Evolutionary conservation across 2,797 vertebrate species (phyloP), one percentile per base, ranked within the genome.

Genomic region (Oreortyx pictus): DNA sequence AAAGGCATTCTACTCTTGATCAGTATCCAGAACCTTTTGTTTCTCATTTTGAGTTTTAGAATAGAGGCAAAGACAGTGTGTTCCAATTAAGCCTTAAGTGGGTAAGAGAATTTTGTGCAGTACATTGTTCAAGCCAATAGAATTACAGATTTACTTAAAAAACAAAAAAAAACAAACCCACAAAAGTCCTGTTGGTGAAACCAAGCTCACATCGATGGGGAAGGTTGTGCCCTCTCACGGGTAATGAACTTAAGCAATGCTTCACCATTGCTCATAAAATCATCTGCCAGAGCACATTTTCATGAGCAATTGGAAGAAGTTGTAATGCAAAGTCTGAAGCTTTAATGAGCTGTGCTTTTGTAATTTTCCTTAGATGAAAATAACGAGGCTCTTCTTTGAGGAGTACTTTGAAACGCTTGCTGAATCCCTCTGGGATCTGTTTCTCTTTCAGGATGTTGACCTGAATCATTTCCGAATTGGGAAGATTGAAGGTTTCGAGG

Each of bases 401-500:
- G 23, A 59, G 11, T 72, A 24, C 72, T 91, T 62, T 90, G 23
- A 66, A 64, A 61, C 41, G 20, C 1, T 18, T 49, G 37, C 88
- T 94, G 47, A 91, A 89, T 52, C 7, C 1, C 8, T 46, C 39
- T 33, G 24, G 71, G 7, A 81, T 79, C 37, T 9, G 2, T 96
- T 93, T 94, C 49, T 94, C 66, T 94, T 97, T 61, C 90, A 99
- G 99, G 99, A 99, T 91, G 98, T 99, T 89, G 99, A 99, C 97
- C 98, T 99, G 93, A 99, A 99, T 97, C 99, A 99, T 89, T 99
- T 98, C 96, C 98, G 99, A 89, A 99, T 99, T 96, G 99, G 99
- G 84, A 99, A 98, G 93, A 99, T 99, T 56, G 99, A 99, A 97
- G 99, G 99, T n/a, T 98, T 99, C 88, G 99, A 99, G 72, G 98